phyloP scores from a whole-genome alignment of 2,113 vertebrate genomes.

The Cisticola juncidis region DNA sequence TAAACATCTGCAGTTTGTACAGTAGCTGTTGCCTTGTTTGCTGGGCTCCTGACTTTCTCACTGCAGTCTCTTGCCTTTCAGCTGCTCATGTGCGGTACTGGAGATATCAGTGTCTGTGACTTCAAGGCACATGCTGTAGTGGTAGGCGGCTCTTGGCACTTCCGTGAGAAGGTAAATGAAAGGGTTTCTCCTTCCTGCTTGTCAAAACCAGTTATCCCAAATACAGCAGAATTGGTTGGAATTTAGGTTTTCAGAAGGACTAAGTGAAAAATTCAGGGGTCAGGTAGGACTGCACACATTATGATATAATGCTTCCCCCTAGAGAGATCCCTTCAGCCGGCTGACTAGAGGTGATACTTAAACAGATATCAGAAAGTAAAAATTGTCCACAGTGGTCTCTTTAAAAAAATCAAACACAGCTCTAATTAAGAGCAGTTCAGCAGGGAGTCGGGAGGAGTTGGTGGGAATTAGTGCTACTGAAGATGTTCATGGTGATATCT shows the following conservation, averaged over 20 bases:
- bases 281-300: not conserved
- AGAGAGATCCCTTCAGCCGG: not conserved
- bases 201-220: not conserved
- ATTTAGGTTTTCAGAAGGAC: not conserved
- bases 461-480: not conserved
- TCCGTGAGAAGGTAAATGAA: slow-evolving; percentile 90
- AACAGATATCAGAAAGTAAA: not conserved
- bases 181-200: not conserved
- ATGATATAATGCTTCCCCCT: not conserved
- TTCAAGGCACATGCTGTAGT: slow-evolving; percentile 97
- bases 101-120: slow-evolving; percentile 95
- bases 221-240: not conserved
- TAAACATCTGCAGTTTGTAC: not conserved
- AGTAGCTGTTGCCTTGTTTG: not conserved
- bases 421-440: not conserved
- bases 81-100: slow-evolving; percentile 98
- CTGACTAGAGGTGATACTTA: not conserved
- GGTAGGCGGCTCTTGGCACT: slow-evolving; percentile 96
- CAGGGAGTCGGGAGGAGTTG: not conserved
- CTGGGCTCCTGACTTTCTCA: not conserved
- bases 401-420: not conserved
- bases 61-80: slow-evolving; percentile 58
- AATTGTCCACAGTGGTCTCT: not conserved
- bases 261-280: not conserved
- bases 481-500: not conserved